Conservation (phyloP, 2,797 vertebrate genomes). For the Ciconia nigra region DNA sequence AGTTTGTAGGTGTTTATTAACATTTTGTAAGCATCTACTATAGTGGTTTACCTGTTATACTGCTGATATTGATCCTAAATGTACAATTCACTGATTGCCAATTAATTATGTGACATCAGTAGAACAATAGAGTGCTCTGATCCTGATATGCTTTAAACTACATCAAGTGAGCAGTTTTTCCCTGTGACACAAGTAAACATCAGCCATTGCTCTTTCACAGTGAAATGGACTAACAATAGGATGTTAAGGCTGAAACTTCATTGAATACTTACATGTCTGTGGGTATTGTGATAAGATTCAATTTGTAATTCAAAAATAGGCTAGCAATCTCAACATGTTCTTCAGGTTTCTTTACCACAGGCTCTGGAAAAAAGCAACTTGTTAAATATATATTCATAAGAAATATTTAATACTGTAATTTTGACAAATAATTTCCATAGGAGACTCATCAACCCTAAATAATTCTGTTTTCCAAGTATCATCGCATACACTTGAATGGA, state of each 20-base stretch:
- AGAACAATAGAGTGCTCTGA: neutral
- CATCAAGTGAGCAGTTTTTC: neutral
- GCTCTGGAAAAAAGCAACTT: constrained; percentile 67
- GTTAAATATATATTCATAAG: neutral
- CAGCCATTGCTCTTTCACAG: neutral
- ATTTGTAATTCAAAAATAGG: constrained; percentile 80
- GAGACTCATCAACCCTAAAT: neutral
- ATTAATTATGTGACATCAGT: neutral
- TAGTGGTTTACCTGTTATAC: neutral
- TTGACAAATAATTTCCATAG: neutral
- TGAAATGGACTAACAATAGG: neutral
- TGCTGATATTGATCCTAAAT: neutral
- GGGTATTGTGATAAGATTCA: constrained; percentile 56
- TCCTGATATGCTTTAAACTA: neutral
- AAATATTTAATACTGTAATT: neutral
- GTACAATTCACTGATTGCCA: neutral
- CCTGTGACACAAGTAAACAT: neutral
- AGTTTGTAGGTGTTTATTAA: neutral
- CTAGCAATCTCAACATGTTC: constrained; percentile 86
- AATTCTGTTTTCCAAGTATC: neutral
- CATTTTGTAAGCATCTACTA: neutral
- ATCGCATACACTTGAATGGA: neutral
- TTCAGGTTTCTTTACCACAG: constrained; percentile 77
- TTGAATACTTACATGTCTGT: constrained; percentile 75
- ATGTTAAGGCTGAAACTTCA: neutral